These are phyloP conservation scores for Zenarchopterus dispar DNA, from an alignment of 2,797 vertebrate species.

Conservation along the genomic window DNA sequence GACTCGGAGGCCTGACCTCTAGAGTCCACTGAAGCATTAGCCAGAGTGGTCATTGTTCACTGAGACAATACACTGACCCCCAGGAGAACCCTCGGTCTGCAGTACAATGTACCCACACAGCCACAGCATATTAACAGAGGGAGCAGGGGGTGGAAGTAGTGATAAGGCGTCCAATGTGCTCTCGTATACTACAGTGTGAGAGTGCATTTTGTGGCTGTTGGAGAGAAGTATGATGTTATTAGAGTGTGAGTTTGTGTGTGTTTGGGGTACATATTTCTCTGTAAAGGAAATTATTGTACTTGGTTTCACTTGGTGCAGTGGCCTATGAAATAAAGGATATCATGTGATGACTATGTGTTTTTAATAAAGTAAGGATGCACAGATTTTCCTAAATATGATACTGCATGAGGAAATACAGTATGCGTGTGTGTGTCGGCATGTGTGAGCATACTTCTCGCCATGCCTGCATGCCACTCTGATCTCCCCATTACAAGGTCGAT, in stretches of 20 bases:
- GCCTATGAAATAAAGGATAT: slow-evolving; percentile 62
- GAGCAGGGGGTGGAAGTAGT: slow-evolving; percentile 66
- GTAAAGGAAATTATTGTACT: slow-evolving; percentile 46
- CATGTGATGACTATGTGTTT: slow-evolving; percentile 45
- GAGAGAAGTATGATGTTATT: slow-evolving; percentile 73
- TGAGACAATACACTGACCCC: slow-evolving; percentile 76
- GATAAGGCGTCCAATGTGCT: slow-evolving; percentile 72
- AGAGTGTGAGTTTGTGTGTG: slow-evolving; percentile 38
- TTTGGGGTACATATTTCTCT: slow-evolving; percentile 33
- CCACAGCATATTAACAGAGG: slow-evolving; percentile 72
- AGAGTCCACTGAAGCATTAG: slow-evolving; percentile 74
- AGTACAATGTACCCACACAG: slow-evolving; percentile 68
- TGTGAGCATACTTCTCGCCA: slow-evolving; percentile 70
- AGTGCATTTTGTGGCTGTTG: slow-evolving; percentile 70
- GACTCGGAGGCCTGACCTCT: slow-evolving; percentile 71
- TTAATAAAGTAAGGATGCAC: slow-evolving; percentile 63
- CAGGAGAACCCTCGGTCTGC: slow-evolving; percentile 70
- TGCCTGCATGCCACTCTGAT: slow-evolving; percentile 84
- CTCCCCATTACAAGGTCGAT: slow-evolving; percentile 89
- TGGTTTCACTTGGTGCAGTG: slow-evolving; percentile 37
- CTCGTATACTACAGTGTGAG: slow-evolving; percentile 51
- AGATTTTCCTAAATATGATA: slow-evolving; percentile 64
- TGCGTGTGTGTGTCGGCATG: slow-evolving; percentile 41
- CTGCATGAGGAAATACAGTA: slow-evolving; percentile 43
- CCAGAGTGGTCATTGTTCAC: slow-evolving; percentile 76